Percentiles rank a stretch among this genome's conserved stretches.
Conservation (phyloP, 2,888 invertebrate genomes). For the Salticus scenicus region DNA sequence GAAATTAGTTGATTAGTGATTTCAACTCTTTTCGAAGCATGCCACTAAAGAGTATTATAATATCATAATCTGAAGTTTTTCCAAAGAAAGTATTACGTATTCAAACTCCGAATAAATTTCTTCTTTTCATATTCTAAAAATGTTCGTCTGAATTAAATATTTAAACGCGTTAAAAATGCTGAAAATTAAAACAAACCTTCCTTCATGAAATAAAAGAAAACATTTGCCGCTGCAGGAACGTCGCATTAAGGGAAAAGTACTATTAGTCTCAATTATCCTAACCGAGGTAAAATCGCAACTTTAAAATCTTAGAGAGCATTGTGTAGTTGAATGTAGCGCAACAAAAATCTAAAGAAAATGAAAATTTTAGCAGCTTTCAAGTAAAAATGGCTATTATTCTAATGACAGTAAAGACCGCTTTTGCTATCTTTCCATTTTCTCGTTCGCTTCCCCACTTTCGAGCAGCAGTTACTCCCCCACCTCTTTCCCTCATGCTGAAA, state of each 20-base stretch:
- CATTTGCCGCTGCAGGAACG: conserved; percentile 10
- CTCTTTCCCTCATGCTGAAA: not conserved
- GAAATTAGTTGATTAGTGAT: not conserved
- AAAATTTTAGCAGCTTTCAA: conserved; percentile 50
- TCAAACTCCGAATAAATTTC: not conserved
- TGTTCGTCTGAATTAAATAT: conserved; percentile 30
- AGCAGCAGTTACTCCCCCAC: not conserved
- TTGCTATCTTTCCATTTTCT: conserved; percentile 36
- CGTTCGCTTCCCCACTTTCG: not conserved
- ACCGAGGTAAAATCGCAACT: conserved; percentile 45
- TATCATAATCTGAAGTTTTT: not conserved
- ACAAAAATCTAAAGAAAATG: conserved; percentile 50
- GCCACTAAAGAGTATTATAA: too few relatives aligned
- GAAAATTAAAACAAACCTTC: conserved; percentile 36
- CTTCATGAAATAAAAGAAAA: conserved; percentile 22
- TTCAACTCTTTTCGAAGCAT: too few relatives aligned
- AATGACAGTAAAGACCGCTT: conserved; percentile 50
- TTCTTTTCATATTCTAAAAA: not conserved
- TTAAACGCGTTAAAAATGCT: conserved; percentile 52
- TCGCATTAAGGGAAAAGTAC: conserved; percentile 36
- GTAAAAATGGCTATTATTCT: conserved; percentile 67
- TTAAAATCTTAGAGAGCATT: conserved; percentile 22
- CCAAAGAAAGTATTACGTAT: not conserved
- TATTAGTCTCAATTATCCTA: conserved; percentile 68
- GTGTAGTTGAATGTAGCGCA: not conserved